Conservation (phyloP, 2,888 invertebrate genomes). For the Lampropteryx suffumata region DNA sequence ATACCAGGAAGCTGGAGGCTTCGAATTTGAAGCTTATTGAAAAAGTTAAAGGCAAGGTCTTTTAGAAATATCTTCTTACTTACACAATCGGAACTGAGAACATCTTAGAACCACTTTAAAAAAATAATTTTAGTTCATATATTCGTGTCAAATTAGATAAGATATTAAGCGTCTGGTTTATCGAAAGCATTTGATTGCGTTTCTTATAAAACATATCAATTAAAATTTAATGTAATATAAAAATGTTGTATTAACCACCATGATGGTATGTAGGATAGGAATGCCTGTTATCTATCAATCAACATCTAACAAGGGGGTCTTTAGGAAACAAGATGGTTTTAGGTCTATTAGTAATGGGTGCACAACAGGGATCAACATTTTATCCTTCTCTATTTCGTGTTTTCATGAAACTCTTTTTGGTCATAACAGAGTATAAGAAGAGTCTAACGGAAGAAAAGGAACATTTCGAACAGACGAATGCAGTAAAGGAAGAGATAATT, state of each 20-base stretch:
- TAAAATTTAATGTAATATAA: no score
- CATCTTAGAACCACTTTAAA: no score
- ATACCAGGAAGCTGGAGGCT: conserved; percentile 64
- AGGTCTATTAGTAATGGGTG: no score
- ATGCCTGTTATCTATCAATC: no score
- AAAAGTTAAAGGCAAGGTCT: conserved; percentile 61
- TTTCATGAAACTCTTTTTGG: not conserved
- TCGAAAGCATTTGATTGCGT: not conserved
- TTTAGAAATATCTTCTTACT: not conserved
- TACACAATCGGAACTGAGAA: not conserved
- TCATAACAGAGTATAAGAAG: conserved; percentile 42
- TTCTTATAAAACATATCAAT: not conserved
- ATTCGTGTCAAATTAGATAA: no score
- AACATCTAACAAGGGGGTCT: no score
- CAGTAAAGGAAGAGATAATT: conserved; percentile 53
- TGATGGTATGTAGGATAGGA: no score
- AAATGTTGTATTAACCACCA: no score
- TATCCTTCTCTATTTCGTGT: not conserved
- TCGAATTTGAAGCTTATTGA: conserved; percentile 63
- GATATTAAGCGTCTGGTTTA: no score
- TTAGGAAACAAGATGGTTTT: no score
- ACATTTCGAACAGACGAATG: conserved; percentile 49
- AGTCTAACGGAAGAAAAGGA: conserved; percentile 55
- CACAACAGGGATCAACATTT: not conserved
- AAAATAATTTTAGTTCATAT: no score